A percentile compares a stretch with the other conserved stretches of the same genome.
Evolutionary conservation across 1,140 invertebrate species (phyloP).

Genomic region (Papilio helenus): DNA sequence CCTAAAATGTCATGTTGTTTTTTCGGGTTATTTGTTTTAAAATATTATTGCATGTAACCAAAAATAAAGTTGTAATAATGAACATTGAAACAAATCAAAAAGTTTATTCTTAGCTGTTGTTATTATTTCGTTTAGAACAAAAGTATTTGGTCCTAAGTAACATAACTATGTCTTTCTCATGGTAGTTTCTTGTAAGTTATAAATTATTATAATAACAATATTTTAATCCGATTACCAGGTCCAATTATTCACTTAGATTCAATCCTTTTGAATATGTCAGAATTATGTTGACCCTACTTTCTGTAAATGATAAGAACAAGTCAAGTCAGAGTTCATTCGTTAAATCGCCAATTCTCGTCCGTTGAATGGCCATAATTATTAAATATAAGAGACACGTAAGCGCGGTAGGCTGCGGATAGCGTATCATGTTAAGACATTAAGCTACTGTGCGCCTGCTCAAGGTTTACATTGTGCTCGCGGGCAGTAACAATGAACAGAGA

Average conservation of each 20-base stretch:
- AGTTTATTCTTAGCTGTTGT: background rate
- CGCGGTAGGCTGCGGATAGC: conserved; percentile 68
- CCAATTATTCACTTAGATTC: background rate
- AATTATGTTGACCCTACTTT: background rate
- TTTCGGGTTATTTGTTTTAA: conserved; percentile 13
- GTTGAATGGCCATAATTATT: conserved; percentile 39
- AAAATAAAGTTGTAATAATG: conserved; percentile 2
- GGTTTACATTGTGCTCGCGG: conserved; percentile 52
- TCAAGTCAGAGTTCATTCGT: conserved; percentile 21
- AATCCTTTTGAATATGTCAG: background rate
- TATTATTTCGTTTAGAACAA: background rate
- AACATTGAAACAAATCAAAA: background rate
- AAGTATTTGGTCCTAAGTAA: no score
- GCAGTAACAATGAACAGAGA: no score
- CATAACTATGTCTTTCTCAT: no score
- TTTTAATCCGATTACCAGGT: background rate
- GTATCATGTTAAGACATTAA: conserved; percentile 75
- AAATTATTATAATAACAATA: background rate
- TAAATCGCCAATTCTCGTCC: conserved; percentile 25
- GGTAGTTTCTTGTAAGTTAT: no score
- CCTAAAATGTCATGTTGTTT: conserved; percentile 12
- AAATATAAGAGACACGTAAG: conserved; percentile 58
- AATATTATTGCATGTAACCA: background rate
- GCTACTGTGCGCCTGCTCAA: conserved; percentile 63
- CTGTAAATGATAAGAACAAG: background rate